Conservation (phyloP, 2,113 vertebrate species). For the Chitala chitala region DNA sequence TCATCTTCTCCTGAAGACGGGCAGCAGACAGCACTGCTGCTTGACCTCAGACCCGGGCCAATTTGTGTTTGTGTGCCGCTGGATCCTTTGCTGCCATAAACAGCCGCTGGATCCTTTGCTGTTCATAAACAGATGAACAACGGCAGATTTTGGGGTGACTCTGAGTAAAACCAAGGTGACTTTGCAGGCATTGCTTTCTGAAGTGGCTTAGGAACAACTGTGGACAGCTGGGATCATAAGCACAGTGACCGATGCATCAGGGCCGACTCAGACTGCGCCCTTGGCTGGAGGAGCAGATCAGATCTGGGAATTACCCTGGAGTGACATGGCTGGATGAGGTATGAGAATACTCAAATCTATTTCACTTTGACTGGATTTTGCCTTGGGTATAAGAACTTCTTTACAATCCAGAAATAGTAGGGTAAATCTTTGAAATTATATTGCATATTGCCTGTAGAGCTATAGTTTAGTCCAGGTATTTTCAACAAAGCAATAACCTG, state of each 20-base stretch:
- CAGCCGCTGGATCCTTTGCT: not conserved
- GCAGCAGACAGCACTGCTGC: no score
- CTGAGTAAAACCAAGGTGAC: not conserved
- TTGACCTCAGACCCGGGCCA: no score
- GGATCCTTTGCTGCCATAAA: no score
- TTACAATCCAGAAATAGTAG: no score
- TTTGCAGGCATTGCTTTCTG: not conserved
- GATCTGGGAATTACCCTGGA: constrained; percentile 64
- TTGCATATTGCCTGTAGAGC: no score
- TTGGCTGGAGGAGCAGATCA: constrained; percentile 70
- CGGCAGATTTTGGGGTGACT: not conserved
- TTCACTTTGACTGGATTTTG: no score
- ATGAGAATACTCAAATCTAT: not conserved
- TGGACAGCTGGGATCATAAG: not conserved
- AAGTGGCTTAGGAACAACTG: not conserved
- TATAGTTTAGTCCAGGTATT: no score
- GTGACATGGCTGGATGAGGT: constrained; percentile 69
- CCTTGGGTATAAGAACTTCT: no score
- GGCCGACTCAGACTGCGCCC: constrained; percentile 60
- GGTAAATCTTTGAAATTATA: no score
- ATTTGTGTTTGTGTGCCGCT: no score
- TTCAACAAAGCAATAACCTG: no score
- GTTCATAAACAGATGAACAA: not conserved
- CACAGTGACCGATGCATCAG: constrained; percentile 53
- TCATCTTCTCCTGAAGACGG: no score